Evolutionary conservation across 2,113 vertebrate genomes (phyloP), one percentile per base, ranked within the genome.

Genomic region (Alosa alosa): DNA sequence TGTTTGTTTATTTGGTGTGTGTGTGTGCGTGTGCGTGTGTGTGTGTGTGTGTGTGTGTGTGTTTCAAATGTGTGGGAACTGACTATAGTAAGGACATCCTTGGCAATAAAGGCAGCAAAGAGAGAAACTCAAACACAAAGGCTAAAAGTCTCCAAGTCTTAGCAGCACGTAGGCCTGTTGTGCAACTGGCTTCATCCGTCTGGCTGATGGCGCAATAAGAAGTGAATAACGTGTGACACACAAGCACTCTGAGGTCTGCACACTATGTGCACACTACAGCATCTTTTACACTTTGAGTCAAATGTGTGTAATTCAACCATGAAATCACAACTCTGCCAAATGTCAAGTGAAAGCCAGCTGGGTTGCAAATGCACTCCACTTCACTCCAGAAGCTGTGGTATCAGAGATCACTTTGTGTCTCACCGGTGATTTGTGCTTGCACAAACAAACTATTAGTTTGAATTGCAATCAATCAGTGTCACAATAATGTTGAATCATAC

Each of bases 321-420:
- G 72, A 78, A 78, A 78, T 39, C 31, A 78, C 72, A 78, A 39
- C 72, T 78, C 1, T 36, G 72, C 72, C 72, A 78, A 78, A 36
- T 17, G 72, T 78, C 31, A 78, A 78, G 3, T 15, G 31, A 17
- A 18, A 78, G 72, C 72, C 72, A 78, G 11, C 72, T 78, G 72
- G 39, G 39, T 41, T 3, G 11, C 13, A 39, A 39, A 36, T 17
- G 72, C 36, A 39, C 31, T 11, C 15, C 72, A 39, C 72, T 17
- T 15, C 64, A 72, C 64, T 72, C 25, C 64, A 72, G 64, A 1
- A 72, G 64, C 25, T 0, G 10, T 13, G 64, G 64, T 10, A 25
- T 72, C 10, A 11, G 25, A 36, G 64, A 31, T 72, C 3, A 13
- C 64, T 22, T 6, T 60, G 55, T 7, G 55, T 57, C 55, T 60